These are phyloP conservation scores for Daptonema setosum DNA, from an alignment of 2,888 invertebrate genomes.

Conservation along the genomic window DNA sequence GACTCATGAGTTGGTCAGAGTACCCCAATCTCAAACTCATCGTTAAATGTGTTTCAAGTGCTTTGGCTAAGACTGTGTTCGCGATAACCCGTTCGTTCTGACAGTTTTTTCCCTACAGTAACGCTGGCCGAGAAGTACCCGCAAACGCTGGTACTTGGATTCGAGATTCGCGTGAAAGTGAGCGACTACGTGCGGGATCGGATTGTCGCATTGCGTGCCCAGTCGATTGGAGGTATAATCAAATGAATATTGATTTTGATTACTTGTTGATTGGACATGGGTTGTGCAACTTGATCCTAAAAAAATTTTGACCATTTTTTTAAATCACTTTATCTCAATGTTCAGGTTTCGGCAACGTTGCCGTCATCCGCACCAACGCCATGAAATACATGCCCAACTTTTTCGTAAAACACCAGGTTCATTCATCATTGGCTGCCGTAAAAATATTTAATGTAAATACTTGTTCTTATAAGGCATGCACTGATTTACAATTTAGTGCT, in stretches of 20 bases:
- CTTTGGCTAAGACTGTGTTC: too few relatives aligned
- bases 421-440: neutral
- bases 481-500: too few relatives aligned
- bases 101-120: too few relatives aligned
- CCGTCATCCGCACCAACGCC: slow-evolving; percentile 79
- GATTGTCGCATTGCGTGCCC: slow-evolving; percentile 58
- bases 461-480: too few relatives aligned
- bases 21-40: slow-evolving; percentile 1
- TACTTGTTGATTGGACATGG: too few relatives aligned
- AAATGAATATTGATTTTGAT: too few relatives aligned
- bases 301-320: too few relatives aligned
- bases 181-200: slow-evolving; percentile 91
- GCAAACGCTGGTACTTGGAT: slow-evolving; percentile 61
- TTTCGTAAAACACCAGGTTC: slow-evolving; percentile 71
- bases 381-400: slow-evolving; percentile 98
- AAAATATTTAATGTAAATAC: neutral
- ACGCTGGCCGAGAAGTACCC: slow-evolving; percentile 78
- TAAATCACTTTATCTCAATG: too few relatives aligned
- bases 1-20: slow-evolving; percentile 43
- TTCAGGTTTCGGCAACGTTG: slow-evolving; percentile 78
- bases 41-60: neutral
- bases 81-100: too few relatives aligned
- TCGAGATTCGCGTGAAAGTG: slow-evolving; percentile 82
- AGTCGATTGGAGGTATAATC: slow-evolving; percentile 38
- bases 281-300: slow-evolving; percentile 31